Base-by-base conservation (phyloP, 1,140 invertebrate species). In the Meloidogyne exigua region DNA sequence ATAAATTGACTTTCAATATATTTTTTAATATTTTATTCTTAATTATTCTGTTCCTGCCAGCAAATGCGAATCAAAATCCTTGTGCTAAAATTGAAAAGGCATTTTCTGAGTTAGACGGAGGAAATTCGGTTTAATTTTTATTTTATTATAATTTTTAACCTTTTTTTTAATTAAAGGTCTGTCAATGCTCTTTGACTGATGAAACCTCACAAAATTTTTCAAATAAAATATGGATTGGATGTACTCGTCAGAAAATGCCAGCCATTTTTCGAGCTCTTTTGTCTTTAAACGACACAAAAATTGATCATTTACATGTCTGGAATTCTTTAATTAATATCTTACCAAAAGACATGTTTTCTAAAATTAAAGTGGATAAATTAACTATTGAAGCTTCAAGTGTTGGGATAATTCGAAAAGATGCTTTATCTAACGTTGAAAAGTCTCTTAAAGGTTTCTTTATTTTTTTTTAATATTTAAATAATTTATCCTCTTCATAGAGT, bases 201-300 rank as follows among this genome's bases (percentile, higher is more conserved):
- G 18, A 57, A n/a, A 9, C 21, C 21, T 57, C 49, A 57, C 49
- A 57, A 57, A 57, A 57, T 57, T 4, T 9, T 7, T 57, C 49
- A 57, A 68, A 25, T 23, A 68, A 73, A 64, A 39, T 82, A 70
- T 83, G 81, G 75, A 77, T 83, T 36, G 82, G 82, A 21, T 83
- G 82, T 70, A 83, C 82, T 13, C 42, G 69, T 26, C 82, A 84
- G 49, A 82, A 78, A n/a, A 84, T 83, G 82, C 82, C 82, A 64
- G 57, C 73, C 12, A 69, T 83, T 26, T 84, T 85, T 66, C 65
- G 79, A 62, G 68, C 81, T 15, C 67, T 82, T 28, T 64, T 72
- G n/a, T 67, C 82, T 23, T 63, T 82, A 18, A 83, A 83, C 68
- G 72, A 79, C 32, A 82, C 79, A n/a, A 66, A 69, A 57, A 72